phyloP scores from a whole-genome alignment of 2,797 vertebrate genomes.

The Galago senegalensis region DNA sequence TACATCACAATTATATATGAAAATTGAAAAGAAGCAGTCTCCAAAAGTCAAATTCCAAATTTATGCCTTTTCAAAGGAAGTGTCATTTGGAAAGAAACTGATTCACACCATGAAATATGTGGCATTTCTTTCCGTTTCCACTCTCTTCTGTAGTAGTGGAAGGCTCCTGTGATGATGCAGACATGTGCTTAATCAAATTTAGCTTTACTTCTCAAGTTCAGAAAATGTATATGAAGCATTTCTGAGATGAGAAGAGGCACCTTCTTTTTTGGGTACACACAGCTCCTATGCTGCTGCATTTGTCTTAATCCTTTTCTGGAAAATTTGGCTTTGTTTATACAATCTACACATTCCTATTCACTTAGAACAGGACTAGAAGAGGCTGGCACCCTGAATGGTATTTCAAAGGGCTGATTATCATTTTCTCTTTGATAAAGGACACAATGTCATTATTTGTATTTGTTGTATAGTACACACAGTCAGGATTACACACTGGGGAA shows the following conservation, averaged over 20 bases:
- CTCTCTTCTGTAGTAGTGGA: conserved; percentile 56
- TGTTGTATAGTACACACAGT: not conserved
- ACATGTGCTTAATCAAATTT: conserved; percentile 78
- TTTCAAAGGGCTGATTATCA: not conserved
- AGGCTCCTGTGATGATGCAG: conserved; percentile 58
- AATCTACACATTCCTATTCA: conserved; percentile 45
- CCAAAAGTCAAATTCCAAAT: conserved; percentile 78
- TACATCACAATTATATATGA: conserved; percentile 76
- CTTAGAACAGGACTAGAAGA: conserved; percentile 37
- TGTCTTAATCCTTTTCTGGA: conserved; percentile 58
- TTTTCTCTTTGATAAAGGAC: conserved; percentile 1
- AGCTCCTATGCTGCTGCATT: conserved; percentile 30
- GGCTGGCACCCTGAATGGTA: not conserved
- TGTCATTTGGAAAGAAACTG: conserved; percentile 80
- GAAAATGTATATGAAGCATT: conserved; percentile 64
- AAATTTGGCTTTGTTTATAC: conserved; percentile 67
- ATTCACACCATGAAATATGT: conserved; percentile 79
- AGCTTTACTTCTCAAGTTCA: conserved; percentile 74
- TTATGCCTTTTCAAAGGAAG: conserved; percentile 79
- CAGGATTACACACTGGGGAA: not conserved
- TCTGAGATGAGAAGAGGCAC: conserved; percentile 60
- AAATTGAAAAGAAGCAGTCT: conserved; percentile 78
- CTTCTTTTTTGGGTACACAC: conserved; percentile 50
- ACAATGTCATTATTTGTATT: not conserved
- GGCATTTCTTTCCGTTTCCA: conserved; percentile 72